phyloP scores from a whole-genome alignment of 2,888 invertebrate genomes.

The Diaprepes abbreviatus region DNA sequence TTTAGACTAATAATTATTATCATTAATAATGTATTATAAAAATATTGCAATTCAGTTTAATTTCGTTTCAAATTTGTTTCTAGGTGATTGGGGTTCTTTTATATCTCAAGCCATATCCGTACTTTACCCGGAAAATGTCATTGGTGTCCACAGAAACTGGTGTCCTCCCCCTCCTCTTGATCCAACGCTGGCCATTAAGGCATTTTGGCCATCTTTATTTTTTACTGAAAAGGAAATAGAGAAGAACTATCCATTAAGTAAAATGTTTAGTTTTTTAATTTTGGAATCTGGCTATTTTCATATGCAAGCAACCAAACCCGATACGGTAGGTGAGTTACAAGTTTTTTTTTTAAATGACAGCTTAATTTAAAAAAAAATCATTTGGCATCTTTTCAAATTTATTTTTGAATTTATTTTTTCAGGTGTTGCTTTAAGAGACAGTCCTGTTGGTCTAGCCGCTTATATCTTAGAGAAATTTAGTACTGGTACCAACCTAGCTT shows the following conservation, averaged over 20 bases:
- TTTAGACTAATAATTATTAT: too few relatives aligned
- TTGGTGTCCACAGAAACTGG: conserved; percentile 70
- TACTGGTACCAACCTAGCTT: too few relatives aligned
- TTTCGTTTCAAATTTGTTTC: conserved; percentile 78
- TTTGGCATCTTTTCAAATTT: too few relatives aligned
- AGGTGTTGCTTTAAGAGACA: too few relatives aligned
- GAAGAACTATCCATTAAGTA: neutral
- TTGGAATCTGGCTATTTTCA: conserved; percentile 76
- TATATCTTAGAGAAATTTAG: too few relatives aligned
- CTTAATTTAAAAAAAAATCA: too few relatives aligned
- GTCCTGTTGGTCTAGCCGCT: too few relatives aligned
- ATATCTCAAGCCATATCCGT: conserved; percentile 75
- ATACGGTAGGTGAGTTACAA: conserved; percentile 71
- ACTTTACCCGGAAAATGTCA: conserved; percentile 73
- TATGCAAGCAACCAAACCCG: too few relatives aligned
- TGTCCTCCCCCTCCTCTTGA: conserved; percentile 62
- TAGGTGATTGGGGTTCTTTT: conserved; percentile 80
- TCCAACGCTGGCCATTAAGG: conserved; percentile 63
- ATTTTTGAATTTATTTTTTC: too few relatives aligned
- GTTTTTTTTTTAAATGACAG: too few relatives aligned
- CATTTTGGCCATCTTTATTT: conserved; percentile 70
- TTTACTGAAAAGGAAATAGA: conserved; percentile 2
- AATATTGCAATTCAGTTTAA: too few relatives aligned
- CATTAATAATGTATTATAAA: too few relatives aligned
- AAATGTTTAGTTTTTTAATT: conserved; percentile 60